Evolutionary conservation across 2,888 invertebrate species (phyloP), one percentile per base, ranked within the genome.

Genomic region (Lepidochrysops patricia): DNA sequence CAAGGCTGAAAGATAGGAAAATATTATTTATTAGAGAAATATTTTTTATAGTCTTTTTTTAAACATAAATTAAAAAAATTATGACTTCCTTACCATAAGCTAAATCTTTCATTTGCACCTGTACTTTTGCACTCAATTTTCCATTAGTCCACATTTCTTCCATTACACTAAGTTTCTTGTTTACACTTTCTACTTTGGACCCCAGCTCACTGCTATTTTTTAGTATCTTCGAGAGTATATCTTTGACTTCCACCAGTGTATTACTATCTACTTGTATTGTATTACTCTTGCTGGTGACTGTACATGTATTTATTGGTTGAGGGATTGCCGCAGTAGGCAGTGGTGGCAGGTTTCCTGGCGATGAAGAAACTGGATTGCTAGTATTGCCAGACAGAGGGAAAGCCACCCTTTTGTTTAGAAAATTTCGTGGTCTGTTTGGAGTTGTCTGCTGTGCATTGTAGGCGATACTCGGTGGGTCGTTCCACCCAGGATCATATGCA

Each of bases 61-160:
- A n/a, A n/a, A n/a, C n/a, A n/a, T n/a, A n/a, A n/a, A n/a, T n/a
- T n/a, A n/a, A n/a, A n/a, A n/a, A n/a, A n/a, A n/a, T n/a, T n/a
- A 43, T 19, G 35, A 13, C 34, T 13, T 13, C 2, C 43, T 62
- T 77, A 92, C 92, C 92, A 82, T 79, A 70, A n/a, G 91, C 89
- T 63, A 93, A 76, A 58, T 89, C 79, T 62, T 80, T 79, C 79
- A 92, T 81, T 68, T 83, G 85, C 34, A 75, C 62, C 64, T 90
- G 87, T 65, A 92, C 79, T 62, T 70, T 75, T 35, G 72, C 70
- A 66, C 88, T 89, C 48, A 93, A 72, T 78, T 91, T 92, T 34
- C 89, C 88, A 69, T 81, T 89, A 3, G 67, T 66, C 92, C 92
- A 93, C 89, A 91, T 90, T 12, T 82, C 80, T 70, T 90, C 90